phyloP scores from a whole-genome alignment of 2,797 vertebrate genomes.

The Urosaurus nigricauda region DNA sequence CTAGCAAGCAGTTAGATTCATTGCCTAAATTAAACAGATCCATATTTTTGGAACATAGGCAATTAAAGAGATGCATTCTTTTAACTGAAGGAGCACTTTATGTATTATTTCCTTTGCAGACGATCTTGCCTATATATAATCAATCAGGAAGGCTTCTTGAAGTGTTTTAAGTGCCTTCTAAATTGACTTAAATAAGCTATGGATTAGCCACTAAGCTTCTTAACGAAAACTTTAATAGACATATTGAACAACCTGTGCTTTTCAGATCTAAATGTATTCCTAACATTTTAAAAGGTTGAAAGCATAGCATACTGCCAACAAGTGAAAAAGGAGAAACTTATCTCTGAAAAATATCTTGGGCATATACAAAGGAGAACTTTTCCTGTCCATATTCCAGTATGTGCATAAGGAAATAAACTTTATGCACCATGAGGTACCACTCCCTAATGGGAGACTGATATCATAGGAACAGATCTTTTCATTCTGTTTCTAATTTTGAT shows the following conservation, averaged over 20 bases:
- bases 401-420: neutral
- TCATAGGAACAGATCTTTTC: no score
- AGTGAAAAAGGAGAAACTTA: constrained; percentile 25
- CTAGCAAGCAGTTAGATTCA: constrained; percentile 10
- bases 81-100: neutral
- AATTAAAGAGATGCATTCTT: constrained; percentile 5
- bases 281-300: neutral
- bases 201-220: constrained; percentile 2
- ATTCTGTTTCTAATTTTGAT: no score
- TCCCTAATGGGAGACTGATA: no score
- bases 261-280: neutral
- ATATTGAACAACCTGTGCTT: neutral
- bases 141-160: neutral
- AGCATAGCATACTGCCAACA: neutral
- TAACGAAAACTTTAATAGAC: constrained; percentile 22
- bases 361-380: neutral
- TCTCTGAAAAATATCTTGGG: neutral
- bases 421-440: neutral
- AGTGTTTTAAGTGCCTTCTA: constrained; percentile 34
- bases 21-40: constrained; percentile 22
- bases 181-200: constrained; percentile 35
- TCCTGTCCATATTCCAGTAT: constrained; percentile 1
- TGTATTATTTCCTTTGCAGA: constrained; percentile 10
- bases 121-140: constrained; percentile 12
- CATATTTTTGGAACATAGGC: neutral